Conservation (phyloP, 2,113 vertebrate genomes). For the Onychostruthus taczanowskii region DNA sequence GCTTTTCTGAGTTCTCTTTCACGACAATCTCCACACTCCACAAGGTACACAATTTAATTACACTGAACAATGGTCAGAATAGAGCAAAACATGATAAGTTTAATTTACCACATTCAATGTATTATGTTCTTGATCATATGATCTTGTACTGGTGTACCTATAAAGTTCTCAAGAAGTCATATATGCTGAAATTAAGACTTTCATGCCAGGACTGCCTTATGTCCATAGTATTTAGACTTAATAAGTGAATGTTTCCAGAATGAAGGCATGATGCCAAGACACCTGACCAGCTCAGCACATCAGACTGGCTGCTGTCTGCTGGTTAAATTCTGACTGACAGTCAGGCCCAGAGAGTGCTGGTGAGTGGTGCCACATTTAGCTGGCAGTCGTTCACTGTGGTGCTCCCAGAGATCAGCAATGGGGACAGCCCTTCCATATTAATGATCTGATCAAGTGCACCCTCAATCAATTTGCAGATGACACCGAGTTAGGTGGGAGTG, state of each 20-base stretch:
- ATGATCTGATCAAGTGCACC: neutral
- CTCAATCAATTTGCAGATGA: neutral
- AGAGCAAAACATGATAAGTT: neutral
- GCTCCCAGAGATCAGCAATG: neutral
- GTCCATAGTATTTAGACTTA: neutral
- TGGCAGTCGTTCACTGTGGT: rapidly evolving
- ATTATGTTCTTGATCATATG: neutral
- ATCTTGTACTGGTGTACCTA: neutral
- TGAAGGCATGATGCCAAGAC: neutral
- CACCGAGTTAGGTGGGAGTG: rapidly evolving
- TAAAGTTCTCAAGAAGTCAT: neutral
- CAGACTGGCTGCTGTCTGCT: neutral
- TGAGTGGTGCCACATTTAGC: no score
- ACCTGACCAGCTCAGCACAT: neutral
- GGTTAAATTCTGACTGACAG: rapidly evolving
- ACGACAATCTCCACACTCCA: neutral
- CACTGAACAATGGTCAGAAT: neutral
- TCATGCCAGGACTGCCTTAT: neutral
- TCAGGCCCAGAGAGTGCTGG: rapidly evolving
- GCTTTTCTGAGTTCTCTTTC: neutral
- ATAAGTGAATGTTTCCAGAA: neutral
- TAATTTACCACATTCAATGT: neutral
- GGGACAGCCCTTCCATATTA: neutral
- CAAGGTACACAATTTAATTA: neutral
- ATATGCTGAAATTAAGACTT: neutral